Conservation (phyloP, 1,140 invertebrate species). For the Cotesia typhae region DNA sequence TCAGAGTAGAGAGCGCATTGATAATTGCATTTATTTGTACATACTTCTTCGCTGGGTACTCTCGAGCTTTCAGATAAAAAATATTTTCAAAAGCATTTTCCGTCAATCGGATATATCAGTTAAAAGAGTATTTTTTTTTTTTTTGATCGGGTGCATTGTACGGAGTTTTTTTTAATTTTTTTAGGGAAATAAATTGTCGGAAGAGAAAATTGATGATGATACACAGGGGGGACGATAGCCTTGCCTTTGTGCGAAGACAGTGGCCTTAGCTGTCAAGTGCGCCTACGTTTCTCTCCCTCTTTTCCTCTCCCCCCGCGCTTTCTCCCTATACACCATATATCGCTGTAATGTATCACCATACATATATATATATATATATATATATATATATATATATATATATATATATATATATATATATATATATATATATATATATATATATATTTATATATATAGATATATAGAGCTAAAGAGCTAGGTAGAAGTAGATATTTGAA, state of each 20-base stretch:
- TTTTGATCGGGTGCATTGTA: neutral
- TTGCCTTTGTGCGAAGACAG: slow-evolving; percentile 54
- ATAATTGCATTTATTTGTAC: too few relatives aligned
- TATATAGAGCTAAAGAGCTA: neutral
- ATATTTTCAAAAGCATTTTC: too few relatives aligned
- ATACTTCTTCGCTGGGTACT: too few relatives aligned
- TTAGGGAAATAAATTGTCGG: neutral
- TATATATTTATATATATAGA: neutral
- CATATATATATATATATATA: slow-evolving; percentile 1
- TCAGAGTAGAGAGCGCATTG: too few relatives aligned
- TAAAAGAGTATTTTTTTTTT: too few relatives aligned
- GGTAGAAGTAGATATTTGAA: slow-evolving; percentile 4
- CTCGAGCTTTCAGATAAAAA: too few relatives aligned
- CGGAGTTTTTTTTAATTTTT: slow-evolving; percentile 17
- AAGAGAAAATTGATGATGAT: slow-evolving; percentile 19
- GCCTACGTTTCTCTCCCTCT: slow-evolving; percentile 33
- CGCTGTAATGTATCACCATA: slow-evolving; percentile 2
- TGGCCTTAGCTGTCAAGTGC: slow-evolving; percentile 57
- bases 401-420: neutral
- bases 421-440: neutral
- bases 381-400: neutral
- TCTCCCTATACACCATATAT: neutral
- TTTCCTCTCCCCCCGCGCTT: neutral
- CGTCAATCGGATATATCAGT: too few relatives aligned
- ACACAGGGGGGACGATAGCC: slow-evolving; percentile 20